Evolutionary conservation across 2,888 invertebrate genomes (phyloP).

Genomic region (Acleris literana): DNA sequence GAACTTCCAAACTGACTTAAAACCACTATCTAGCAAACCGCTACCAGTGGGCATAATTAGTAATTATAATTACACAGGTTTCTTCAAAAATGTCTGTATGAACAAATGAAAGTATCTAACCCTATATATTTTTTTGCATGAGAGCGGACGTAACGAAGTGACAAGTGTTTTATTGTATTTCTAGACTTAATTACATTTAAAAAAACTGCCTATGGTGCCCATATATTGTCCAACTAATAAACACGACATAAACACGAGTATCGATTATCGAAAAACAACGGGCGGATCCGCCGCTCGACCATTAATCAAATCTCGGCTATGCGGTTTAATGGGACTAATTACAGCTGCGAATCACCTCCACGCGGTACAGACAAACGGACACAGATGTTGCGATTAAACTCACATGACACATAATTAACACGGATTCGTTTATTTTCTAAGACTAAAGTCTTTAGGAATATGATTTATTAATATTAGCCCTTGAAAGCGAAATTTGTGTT

Average conservation of each 20-base stretch:
- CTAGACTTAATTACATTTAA: too few relatives aligned
- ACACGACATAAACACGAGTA: conserved; percentile 39
- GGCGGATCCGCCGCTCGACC: conserved; percentile 50
- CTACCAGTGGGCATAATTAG: too few relatives aligned
- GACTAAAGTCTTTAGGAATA: background rate
- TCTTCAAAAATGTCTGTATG: too few relatives aligned
- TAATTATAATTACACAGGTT: too few relatives aligned
- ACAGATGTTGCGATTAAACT: conserved; percentile 22
- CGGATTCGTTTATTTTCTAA: conserved; percentile 8
- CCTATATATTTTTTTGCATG: too few relatives aligned
- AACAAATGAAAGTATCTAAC: too few relatives aligned
- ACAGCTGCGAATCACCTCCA: conserved; percentile 68
- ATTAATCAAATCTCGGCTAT: conserved; percentile 77
- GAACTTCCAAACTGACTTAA: too few relatives aligned
- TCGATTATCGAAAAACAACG: conserved; percentile 62
- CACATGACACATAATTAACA: background rate
- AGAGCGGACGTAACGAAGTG: too few relatives aligned
- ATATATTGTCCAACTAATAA: conserved; percentile 3
- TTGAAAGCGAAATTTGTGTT: background rate
- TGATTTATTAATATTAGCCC: background rate
- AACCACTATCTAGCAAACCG: too few relatives aligned
- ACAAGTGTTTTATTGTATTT: too few relatives aligned
- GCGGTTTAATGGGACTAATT: conserved; percentile 80
- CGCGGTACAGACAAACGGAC: conserved; percentile 44
- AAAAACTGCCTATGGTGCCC: background rate